A percentile compares a stretch with the other conserved stretches of the same genome.
phyloP scores from a whole-genome alignment of 2,888 invertebrate species.

The Stenotaenia linearis region DNA sequence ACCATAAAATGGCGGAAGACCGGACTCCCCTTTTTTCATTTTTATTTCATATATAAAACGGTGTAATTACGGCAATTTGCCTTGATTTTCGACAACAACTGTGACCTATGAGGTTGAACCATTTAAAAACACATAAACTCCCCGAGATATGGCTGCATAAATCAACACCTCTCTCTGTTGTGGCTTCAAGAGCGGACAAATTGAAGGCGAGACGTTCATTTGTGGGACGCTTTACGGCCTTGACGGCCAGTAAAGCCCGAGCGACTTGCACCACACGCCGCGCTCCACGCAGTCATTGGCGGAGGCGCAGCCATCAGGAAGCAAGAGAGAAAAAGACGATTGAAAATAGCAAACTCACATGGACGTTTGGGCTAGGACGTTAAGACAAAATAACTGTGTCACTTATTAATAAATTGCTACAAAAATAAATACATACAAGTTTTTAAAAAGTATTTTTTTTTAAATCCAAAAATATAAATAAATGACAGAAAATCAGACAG shows the following conservation, averaged over 20 bases:
- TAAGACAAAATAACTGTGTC: neutral
- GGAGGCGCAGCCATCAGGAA: slow-evolving; percentile 21
- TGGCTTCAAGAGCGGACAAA: slow-evolving; percentile 31
- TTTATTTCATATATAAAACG: slow-evolving; percentile 33
- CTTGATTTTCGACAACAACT: slow-evolving; percentile 34
- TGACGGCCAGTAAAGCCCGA: slow-evolving; percentile 31
- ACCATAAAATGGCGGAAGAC: slow-evolving; percentile 33
- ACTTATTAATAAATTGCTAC: neutral
- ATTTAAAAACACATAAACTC: slow-evolving; percentile 33
- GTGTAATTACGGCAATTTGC: slow-evolving; percentile 34
- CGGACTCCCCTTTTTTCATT: slow-evolving; percentile 31
- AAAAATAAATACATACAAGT: neutral
- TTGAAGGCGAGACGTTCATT: slow-evolving; percentile 32
- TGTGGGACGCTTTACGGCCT: slow-evolving; percentile 32
- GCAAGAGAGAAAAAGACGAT: neutral
- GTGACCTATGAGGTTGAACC: slow-evolving; percentile 33
- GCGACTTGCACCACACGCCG: slow-evolving; percentile 7
- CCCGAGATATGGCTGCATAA: slow-evolving; percentile 32
- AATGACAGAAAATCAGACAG: neutral
- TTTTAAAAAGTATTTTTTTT: neutral
- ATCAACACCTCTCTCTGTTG: slow-evolving; percentile 29
- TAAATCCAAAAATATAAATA: neutral
- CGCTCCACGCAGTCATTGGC: slow-evolving; percentile 13
- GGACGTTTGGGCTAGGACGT: neutral
- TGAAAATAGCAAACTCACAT: neutral